Evolutionary conservation across 2,797 vertebrate species (phyloP).

Genomic region (Rhyacichthys aspro): DNA sequence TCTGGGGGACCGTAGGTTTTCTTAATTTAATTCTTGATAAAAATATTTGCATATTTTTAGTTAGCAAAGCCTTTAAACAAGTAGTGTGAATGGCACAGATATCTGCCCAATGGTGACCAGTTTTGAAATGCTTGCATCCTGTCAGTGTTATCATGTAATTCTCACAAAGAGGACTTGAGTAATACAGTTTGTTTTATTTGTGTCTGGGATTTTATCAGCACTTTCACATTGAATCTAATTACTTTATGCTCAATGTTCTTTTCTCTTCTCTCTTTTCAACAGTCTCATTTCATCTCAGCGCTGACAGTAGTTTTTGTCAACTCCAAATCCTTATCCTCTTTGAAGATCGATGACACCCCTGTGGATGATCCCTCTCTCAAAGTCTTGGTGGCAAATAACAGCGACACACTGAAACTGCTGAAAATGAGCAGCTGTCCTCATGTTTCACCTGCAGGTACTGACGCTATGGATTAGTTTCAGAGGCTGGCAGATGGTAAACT

Average conservation of each 20-base stretch:
- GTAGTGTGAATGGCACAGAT: too few species aligned
- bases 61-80: too few species aligned
- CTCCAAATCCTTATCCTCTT: conserved; percentile 95
- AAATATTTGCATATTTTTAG: too few species aligned
- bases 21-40: too few species aligned
- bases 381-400: conserved; percentile 95
- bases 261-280: conserved; percentile 3
- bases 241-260: not conserved
- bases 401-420: conserved; percentile 92
- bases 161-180: not conserved
- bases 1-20: too few species aligned
- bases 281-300: conserved; percentile 99
- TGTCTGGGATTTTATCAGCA: not conserved
- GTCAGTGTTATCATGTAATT: too few species aligned
- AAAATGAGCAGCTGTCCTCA: conserved; percentile 99
- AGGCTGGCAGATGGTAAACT: not conserved
- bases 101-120: too few species aligned
- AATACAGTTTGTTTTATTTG: too few species aligned
- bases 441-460: conserved; percentile 95
- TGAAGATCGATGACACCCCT: conserved; percentile 98
- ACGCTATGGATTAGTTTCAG: not conserved
- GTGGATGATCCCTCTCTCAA: conserved; percentile 98
- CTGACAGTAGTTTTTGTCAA: conserved; percentile 99
- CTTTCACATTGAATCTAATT: not conserved
- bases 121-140: too few species aligned